Percentiles rank a stretch among this genome's conserved stretches.
phyloP scores from a whole-genome alignment of 2,797 vertebrate genomes.

The Cryptoblepharus egeriae region DNA sequence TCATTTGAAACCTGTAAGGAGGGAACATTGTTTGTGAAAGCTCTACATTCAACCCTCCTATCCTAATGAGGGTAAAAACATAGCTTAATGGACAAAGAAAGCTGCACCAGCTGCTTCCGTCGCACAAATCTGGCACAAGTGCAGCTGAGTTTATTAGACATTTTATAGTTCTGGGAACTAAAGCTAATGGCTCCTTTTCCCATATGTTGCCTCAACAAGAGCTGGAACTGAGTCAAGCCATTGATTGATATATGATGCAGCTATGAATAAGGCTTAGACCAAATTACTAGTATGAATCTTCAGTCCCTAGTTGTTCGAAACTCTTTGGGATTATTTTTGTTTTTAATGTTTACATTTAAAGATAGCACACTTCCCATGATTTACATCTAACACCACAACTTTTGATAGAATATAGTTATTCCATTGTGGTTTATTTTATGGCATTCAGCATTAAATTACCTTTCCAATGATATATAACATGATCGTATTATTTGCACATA shows the following conservation, averaged over 20 bases:
- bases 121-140: slow-evolving; percentile 54
- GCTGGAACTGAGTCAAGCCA: slow-evolving; percentile 50
- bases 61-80: slow-evolving; percentile 68
- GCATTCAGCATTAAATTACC: no score
- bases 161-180: slow-evolving; percentile 72
- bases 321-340: background rate
- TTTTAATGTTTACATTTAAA: slow-evolving; percentile 45
- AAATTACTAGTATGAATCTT: slow-evolving; percentile 58
- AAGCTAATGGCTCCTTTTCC: slow-evolving; percentile 64
- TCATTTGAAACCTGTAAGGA: slow-evolving; percentile 45
- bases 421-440: no score
- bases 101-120: slow-evolving; percentile 66
- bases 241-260: slow-evolving; percentile 54
- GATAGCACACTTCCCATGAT: background rate
- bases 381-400: background rate
- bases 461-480: no score
- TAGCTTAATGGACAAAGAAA: slow-evolving; percentile 58
- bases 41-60: slow-evolving; percentile 41
- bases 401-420: no score
- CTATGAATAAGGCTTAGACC: slow-evolving; percentile 44
- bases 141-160: slow-evolving; percentile 70
- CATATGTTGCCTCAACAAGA: slow-evolving; percentile 64
- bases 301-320: slow-evolving; percentile 54
- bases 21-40: slow-evolving; percentile 44
- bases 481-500: no score